A percentile compares a stretch with the other conserved stretches of the same genome.
phyloP scores from a whole-genome alignment of 2,113 vertebrate species.

The Chascanopsetta lugubris region DNA sequence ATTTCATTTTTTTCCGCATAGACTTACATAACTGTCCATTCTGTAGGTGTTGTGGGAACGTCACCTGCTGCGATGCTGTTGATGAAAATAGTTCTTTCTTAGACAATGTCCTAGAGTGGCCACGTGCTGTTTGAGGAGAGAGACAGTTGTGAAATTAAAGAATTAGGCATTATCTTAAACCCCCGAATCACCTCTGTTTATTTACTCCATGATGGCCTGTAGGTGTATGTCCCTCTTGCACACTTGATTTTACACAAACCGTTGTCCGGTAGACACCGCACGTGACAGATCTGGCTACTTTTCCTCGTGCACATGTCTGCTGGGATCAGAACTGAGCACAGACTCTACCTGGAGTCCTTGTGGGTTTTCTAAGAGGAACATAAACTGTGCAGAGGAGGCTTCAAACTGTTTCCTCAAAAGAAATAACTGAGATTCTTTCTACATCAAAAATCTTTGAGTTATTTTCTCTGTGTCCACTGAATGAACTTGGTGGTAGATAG shows the following conservation, averaged over 20 bases:
- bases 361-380: background rate
- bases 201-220: constrained; percentile 13
- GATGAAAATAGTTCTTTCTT: constrained; percentile 25
- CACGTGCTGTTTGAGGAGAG: constrained; percentile 3
- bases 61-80: constrained; percentile 5
- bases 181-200: constrained; percentile 16
- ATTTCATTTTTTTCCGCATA: background rate
- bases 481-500: background rate
- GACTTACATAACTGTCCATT: constrained; percentile 6
- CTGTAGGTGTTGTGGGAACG: constrained; percentile 30
- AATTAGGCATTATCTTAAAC: constrained; percentile 33
- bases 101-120: constrained; percentile 8
- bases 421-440: no score
- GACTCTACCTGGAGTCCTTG: background rate
- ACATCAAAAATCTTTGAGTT: no score
- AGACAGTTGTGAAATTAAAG: constrained; percentile 32
- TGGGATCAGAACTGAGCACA: background rate
- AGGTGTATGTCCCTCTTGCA: constrained; percentile 3
- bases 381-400: constrained; percentile 5
- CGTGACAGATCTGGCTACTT: constrained; percentile 5
- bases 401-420: background rate
- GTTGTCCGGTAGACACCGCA: constrained; percentile 8
- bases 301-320: background rate
- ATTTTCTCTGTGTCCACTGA: constrained; percentile 9
- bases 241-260: constrained; percentile 7